Evolutionary conservation across 1,140 invertebrate genomes (phyloP).

Genomic region (Drosophila sp.): DNA sequence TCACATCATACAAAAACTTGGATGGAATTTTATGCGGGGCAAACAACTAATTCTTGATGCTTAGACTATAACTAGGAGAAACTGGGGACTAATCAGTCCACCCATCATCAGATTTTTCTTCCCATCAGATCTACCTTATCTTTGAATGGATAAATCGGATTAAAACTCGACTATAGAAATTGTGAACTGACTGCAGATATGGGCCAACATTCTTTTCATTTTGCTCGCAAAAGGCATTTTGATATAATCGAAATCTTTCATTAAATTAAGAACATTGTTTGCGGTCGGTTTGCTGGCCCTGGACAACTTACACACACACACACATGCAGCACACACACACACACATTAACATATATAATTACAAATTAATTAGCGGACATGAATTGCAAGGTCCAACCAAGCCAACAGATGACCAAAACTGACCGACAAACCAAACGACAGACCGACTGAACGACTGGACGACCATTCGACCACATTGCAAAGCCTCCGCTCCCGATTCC

Average conservation of each 20-base stretch:
- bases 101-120: no score
- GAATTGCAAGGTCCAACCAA: slow-evolving; percentile 66
- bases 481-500: slow-evolving; percentile 28
- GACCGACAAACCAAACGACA: slow-evolving; percentile 12
- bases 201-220: neutral
- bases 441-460: slow-evolving; percentile 1
- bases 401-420: slow-evolving; percentile 21
- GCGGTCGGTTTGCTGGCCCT: slow-evolving; percentile 36
- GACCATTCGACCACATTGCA: slow-evolving; percentile 8
- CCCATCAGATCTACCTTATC: no score
- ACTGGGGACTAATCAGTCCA: no score
- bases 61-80: no score
- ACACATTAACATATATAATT: slow-evolving; percentile 79
- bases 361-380: slow-evolving; percentile 79
- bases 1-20: no score
- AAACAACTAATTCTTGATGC: no score
- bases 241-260: slow-evolving; percentile 77
- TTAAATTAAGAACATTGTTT: slow-evolving; percentile 79
- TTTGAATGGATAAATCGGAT: neutral
- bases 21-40: no score
- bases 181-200: neutral
- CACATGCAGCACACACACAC: slow-evolving; percentile 28
- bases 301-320: slow-evolving; percentile 24
- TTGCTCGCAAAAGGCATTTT: slow-evolving; percentile 37
- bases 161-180: neutral